phyloP scores from a whole-genome alignment of 2,113 vertebrate genomes.

The Excalfactoria chinensis region DNA sequence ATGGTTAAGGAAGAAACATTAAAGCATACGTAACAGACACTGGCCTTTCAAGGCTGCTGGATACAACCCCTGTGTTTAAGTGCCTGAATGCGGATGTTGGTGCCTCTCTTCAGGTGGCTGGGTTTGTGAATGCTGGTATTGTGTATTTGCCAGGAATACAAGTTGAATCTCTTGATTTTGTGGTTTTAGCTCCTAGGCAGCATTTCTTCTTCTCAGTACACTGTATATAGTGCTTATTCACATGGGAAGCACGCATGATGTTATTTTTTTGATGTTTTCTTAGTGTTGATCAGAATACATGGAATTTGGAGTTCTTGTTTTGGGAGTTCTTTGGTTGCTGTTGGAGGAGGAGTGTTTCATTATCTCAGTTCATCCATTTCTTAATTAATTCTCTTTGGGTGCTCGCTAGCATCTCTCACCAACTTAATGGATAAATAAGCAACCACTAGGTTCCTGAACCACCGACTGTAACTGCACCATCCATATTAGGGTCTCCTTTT shows the following conservation, averaged over 20 bases:
- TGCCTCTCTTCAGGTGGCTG: background rate
- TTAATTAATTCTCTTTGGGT: background rate
- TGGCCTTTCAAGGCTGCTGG: background rate
- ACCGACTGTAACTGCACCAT: background rate
- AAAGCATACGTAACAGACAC: background rate
- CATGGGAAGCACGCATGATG: background rate
- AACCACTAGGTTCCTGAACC: background rate
- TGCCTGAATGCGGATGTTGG: conserved; percentile 22
- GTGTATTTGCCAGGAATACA: conserved; percentile 47
- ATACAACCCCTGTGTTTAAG: background rate
- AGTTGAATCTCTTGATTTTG: conserved; percentile 28
- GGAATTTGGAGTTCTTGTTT: background rate
- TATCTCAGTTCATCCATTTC: background rate
- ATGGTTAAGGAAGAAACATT: conserved; percentile 15
- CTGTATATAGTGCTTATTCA: background rate
- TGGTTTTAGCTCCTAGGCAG: conserved; percentile 48
- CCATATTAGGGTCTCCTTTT: background rate
- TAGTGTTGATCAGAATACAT: background rate
- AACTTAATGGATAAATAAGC: background rate
- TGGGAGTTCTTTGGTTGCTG: background rate
- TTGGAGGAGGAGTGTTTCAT: background rate
- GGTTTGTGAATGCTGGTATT: conserved; percentile 42
- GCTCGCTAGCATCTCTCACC: background rate
- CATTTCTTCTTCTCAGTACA: background rate
- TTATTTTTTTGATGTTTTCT: background rate